These are phyloP conservation scores for Pristionchus maxplancki DNA, from an alignment of 2,888 invertebrate genomes.

Conservation along the genomic window DNA sequence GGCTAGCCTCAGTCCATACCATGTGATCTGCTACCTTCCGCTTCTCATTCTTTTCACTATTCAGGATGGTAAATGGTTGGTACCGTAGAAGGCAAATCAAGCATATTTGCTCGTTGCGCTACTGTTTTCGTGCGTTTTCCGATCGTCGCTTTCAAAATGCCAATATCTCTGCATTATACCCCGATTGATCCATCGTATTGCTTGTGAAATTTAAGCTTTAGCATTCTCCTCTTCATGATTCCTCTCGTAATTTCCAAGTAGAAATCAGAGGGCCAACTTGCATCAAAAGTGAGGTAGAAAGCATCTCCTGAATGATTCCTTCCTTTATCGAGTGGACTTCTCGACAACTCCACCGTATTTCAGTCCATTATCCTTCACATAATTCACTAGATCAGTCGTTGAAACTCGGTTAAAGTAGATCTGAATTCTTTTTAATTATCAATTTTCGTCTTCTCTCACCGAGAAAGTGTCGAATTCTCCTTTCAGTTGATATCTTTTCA, in stretches of 20 bases:
- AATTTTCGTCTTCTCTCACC: neutral
- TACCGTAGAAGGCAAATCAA: too few relatives aligned
- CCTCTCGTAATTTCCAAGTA: neutral
- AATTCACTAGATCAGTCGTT: neutral
- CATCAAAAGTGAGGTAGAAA: neutral
- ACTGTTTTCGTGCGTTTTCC: neutral
- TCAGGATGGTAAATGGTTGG: too few relatives aligned
- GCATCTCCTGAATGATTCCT: neutral
- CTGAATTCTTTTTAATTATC: neutral
- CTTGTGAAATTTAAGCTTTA: neutral
- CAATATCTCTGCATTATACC: neutral
- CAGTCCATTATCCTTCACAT: neutral
- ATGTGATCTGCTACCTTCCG: neutral
- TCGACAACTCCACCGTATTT: neutral
- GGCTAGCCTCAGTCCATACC: neutral
- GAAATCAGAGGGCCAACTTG: neutral
- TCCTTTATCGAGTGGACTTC: neutral
- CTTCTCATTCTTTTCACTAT: neutral
- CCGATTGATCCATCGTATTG: neutral
- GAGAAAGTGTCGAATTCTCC: neutral
- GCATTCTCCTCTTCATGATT: neutral
- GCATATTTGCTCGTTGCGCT: too few relatives aligned
- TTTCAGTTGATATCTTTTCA: neutral
- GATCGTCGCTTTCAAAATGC: neutral
- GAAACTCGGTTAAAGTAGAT: neutral